Percentiles rank a stretch among this genome's conserved stretches.
phyloP scores from a whole-genome alignment of 2,797 vertebrate species.

The Rhadinocentrus ornatus region DNA sequence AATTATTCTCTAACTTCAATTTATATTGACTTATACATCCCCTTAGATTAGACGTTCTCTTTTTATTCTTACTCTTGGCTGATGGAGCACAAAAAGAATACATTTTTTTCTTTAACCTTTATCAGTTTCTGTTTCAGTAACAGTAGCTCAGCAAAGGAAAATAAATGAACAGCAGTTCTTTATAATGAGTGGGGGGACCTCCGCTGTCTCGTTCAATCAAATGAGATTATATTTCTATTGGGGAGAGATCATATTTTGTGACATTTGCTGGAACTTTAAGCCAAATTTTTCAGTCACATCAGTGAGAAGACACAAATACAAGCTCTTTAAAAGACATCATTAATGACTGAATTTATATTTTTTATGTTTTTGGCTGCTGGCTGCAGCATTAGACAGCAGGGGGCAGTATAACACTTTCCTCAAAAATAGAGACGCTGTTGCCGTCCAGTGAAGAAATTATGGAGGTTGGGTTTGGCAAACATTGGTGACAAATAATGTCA shows the following conservation, averaged over 20 bases:
- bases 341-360: too few species aligned
- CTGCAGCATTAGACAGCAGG: constrained; percentile 30
- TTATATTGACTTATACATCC: too few species aligned
- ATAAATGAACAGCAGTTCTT: too few species aligned
- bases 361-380: background rate
- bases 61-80: too few species aligned
- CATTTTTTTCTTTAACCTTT: too few species aligned
- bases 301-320: too few species aligned
- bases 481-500: constrained; percentile 65
- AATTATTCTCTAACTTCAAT: too few species aligned
- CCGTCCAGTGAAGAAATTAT: constrained; percentile 33
- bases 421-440: constrained; percentile 21
- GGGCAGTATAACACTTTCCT: constrained; percentile 46
- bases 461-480: constrained; percentile 50
- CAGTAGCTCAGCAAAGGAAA: background rate
- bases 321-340: too few species aligned
- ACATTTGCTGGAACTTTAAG: background rate
- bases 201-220: constrained; percentile 2
- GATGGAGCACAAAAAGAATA: too few species aligned
- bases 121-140: background rate
- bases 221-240: background rate
- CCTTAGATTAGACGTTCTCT: too few species aligned
- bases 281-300: background rate
- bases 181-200: too few species aligned
- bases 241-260: background rate